phyloP scores from a whole-genome alignment of 1,140 invertebrate genomes.

The Drosophila eugracilis region DNA sequence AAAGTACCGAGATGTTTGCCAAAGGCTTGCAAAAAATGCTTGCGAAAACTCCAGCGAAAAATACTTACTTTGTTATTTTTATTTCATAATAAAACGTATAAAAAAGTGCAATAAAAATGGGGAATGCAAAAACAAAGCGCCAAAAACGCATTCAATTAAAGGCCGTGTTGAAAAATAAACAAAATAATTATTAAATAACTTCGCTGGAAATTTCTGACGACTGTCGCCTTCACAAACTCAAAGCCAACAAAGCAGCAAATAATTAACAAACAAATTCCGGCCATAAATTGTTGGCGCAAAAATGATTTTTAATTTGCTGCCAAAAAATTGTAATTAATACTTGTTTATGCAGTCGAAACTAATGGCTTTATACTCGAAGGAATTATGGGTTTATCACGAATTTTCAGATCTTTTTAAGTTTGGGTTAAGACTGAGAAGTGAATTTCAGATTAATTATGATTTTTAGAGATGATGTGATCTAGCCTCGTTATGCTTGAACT shows the following conservation, averaged over 20 bases:
- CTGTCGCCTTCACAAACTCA: constrained; percentile 12
- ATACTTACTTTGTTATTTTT: constrained; percentile 25
- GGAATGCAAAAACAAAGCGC: constrained; percentile 15
- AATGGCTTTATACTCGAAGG: constrained; percentile 19
- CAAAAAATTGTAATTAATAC: constrained; percentile 18
- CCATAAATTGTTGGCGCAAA: constrained; percentile 18
- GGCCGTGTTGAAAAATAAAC: constrained; percentile 13
- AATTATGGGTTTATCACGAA: neutral
- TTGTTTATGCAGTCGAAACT: constrained; percentile 27
- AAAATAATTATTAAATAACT: constrained; percentile 39
- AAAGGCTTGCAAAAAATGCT: constrained; percentile 37
- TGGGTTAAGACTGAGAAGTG: no score
- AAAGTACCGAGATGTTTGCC: constrained; percentile 50
- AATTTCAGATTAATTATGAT: no score
- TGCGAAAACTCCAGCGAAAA: constrained; percentile 42
- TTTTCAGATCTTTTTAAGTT: no score
- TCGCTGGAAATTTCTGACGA: constrained; percentile 20
- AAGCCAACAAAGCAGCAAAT: constrained; percentile 12
- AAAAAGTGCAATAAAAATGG: constrained; percentile 19
- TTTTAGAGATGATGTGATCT: no score
- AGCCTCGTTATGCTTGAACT: neutral
- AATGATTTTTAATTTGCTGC: constrained; percentile 1
- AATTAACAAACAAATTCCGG: constrained; percentile 33
- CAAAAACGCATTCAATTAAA: constrained; percentile 37
- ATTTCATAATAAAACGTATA: constrained; percentile 19